Conservation (phyloP, 2,113 vertebrate genomes). For the Esox niger region DNA sequence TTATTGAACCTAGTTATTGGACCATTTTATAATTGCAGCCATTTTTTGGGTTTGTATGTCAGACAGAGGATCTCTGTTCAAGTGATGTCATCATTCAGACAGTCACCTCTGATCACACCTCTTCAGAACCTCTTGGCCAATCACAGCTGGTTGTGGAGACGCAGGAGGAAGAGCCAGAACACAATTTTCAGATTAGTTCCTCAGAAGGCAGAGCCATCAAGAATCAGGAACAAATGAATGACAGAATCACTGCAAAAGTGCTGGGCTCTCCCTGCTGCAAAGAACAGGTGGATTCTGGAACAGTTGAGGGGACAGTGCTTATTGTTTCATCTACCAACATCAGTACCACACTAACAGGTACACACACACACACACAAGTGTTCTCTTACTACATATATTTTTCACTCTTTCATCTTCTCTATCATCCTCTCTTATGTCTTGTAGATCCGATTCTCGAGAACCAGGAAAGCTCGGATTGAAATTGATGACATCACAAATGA, state of each 20-base stretch:
- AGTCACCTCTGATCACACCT: slow-evolving; percentile 81
- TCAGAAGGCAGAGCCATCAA: slow-evolving; percentile 63
- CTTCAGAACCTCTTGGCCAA: slow-evolving; percentile 75
- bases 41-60: background rate
- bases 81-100: slow-evolving; percentile 95
- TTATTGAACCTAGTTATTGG: no score
- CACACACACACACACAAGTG: slow-evolving; percentile 70
- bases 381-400: slow-evolving; percentile 66
- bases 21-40: no score
- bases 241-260: slow-evolving; percentile 57
- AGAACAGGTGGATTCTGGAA: slow-evolving; percentile 74
- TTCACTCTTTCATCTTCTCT: slow-evolving; percentile 16
- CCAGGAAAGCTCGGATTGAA: slow-evolving; percentile 81
- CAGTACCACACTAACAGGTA: slow-evolving; percentile 87
- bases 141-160: slow-evolving; percentile 79
- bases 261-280: slow-evolving; percentile 74
- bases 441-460: slow-evolving; percentile 93
- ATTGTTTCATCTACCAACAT: slow-evolving; percentile 89
- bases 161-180: slow-evolving; percentile 73
- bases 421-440: slow-evolving; percentile 3
- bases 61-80: slow-evolving; percentile 90
- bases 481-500: background rate
- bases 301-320: slow-evolving; percentile 80
- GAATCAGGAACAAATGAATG: slow-evolving; percentile 44
- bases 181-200: slow-evolving; percentile 69